Base-by-base conservation (phyloP, 2,888 invertebrate species). In the Galerucella pusilla region DNA sequence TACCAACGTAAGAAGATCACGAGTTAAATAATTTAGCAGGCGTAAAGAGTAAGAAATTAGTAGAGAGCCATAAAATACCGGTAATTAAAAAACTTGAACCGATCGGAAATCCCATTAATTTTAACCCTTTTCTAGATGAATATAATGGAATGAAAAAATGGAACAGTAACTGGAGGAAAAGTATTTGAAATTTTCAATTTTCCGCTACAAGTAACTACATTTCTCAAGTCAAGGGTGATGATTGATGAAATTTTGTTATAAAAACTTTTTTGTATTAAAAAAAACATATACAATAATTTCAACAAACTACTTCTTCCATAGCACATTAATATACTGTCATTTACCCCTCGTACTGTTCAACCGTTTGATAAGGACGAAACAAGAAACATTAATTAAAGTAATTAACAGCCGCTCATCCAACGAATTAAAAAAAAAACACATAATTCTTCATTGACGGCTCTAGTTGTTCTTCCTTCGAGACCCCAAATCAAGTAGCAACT, bases 81-180 rank as follows among this genome's bases (percentile, higher is more conserved):
- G 84, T 86, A 85, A 85, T 86, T 85, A 85, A 85, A 85, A 85
- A 84, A 81, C 81, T 81, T 80, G 77, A 78, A 78, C 77, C 79
- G 83, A 85, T 85, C 83, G 84, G 83, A 84, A 84, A 84, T 80
- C 80, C 83, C 84, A 85, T 86, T 83, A 85, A 85, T 84, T 82
- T 81, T 79, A 81, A 81, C 81, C 80, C 78, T 75, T 73, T 75
- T 59, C 49, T 65, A 72, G 74, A 64, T n/a, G n/a, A 28, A 60
- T 45, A 69, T 64, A 69, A 63, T 64, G 73, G 59, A 71, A 66
- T n/a, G 65, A 74, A 74, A 69, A 42, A 42, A 42, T 42, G 35
- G 7, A 42, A 66, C 68, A 73, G 68, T 73, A 68, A 68, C 60
- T 63, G 25, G 57, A 42, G 63, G 63, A 42, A 63, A 63, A 63